Conservation (phyloP, 2,113 vertebrate genomes). For the Gavia stellata region DNA sequence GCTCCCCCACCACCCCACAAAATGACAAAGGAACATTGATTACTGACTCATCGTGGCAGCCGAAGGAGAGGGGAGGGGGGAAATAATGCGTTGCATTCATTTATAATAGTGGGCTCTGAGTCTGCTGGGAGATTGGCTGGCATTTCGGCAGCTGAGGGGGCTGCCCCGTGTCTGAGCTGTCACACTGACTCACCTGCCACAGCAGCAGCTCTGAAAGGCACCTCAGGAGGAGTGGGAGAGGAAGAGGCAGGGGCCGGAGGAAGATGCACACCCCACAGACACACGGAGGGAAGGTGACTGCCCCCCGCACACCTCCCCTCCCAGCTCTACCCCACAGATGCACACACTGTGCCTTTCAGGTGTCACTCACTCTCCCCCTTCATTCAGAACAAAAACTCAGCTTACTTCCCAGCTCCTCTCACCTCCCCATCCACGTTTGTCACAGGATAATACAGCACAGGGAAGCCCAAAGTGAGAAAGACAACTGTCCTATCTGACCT, state of each 20-base stretch:
- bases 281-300: background rate
- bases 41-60: conserved; percentile 54
- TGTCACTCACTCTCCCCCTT: background rate
- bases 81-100: background rate
- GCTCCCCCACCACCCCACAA: background rate
- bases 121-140: conserved; percentile 52
- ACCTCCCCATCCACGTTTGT: background rate
- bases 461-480: background rate
- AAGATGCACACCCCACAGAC: background rate
- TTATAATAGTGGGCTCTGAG: conserved; percentile 38
- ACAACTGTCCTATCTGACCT: background rate
- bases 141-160: conserved; percentile 68
- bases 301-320: background rate
- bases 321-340: background rate
- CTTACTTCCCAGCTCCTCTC: background rate
- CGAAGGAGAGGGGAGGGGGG: background rate
- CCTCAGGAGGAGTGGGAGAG: background rate
- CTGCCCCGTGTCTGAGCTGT: conserved; percentile 51
- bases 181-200: conserved; percentile 59
- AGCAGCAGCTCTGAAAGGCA: background rate
- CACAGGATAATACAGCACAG: rapidly evolving
- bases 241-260: background rate
- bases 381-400: background rate
- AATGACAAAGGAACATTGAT: conserved; percentile 53
- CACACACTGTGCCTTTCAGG: rapidly evolving